Base-by-base conservation (phyloP, 2,113 vertebrate species). In the Eublepharis macularius region DNA sequence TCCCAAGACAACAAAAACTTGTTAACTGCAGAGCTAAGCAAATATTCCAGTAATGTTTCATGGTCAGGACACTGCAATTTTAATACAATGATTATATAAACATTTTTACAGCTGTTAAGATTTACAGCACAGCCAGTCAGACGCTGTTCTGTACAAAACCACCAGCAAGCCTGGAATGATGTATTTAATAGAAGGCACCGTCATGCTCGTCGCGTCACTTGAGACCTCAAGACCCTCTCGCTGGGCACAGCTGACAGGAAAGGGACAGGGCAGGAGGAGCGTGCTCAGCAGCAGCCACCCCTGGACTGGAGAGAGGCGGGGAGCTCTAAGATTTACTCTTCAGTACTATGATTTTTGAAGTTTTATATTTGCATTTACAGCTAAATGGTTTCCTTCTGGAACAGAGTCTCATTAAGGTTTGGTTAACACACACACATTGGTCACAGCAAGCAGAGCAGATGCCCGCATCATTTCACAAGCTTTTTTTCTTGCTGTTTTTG, bases 101-200 rank as follows among this genome's bases (percentile, higher is more conserved):
- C 80, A 95, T 95, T 94, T 95, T 96, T 94, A 96, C 95, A 97
- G 97, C 97, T 94, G 86, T 95, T 95, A 90, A 84, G 95, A 93
- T 95, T 94, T 90, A 95, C 96, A 96, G 96, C 95, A 96, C 96
- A 96, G 93, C 92, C 95, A 94, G 95, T 96, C 92, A 92, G 96
- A 96, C 96, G 96, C 95, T 91, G 90, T 95, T 97, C 96, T 94
- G 94, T 97, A 96, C 96, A 97, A 95, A 96, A 96, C 96, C 95
- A 97, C 95, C 95, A 97, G 96, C 97, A 94, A 97, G 97, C 98
- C 97, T 98, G 96, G 96, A 98, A 97, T 97, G 96, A 98, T 97
- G 97, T 97, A 96, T 97, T 86, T 96, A 96, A 96, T 94, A 96
- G 97, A 98, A 99, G 98, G 98, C 98, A 98, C 98, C 98, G 97